Conservation (phyloP, 2,888 invertebrate species). For the Eustalomyia histrio region DNA sequence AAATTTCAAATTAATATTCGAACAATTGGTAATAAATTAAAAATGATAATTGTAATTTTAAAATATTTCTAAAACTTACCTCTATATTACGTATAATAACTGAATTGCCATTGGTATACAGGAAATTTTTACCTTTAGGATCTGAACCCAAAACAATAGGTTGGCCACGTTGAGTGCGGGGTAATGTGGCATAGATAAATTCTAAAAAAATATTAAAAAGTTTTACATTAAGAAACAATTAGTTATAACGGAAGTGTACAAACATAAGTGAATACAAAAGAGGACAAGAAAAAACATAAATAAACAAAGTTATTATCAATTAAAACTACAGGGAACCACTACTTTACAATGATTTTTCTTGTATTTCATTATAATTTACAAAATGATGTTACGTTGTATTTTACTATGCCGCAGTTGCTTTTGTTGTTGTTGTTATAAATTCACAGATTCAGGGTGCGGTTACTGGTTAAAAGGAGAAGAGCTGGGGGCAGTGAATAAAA, state of each 20-base stretch:
- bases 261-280: too few species aligned
- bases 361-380: not conserved
- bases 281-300: too few species aligned
- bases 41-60: too few species aligned
- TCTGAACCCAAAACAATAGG: conserved; percentile 96
- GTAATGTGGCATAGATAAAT: conserved; percentile 94
- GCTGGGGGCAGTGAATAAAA: conserved; percentile 27
- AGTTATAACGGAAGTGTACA: conserved; percentile 1
- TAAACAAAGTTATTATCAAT: conserved; percentile 17
- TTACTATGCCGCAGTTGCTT: conserved; percentile 12
- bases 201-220: conserved; percentile 82
- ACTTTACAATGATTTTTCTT: conserved; percentile 24
- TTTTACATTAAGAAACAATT: conserved; percentile 10
- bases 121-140: conserved; percentile 97
- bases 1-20: conserved; percentile 10
- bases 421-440: conserved; percentile 29
- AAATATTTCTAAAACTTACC: conserved; percentile 80
- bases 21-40: not conserved
- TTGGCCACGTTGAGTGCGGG: conserved; percentile 95
- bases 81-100: conserved; percentile 98
- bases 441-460: conserved; percentile 58
- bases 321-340: conserved; percentile 33
- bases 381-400: too few species aligned
- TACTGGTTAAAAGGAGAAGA: conserved; percentile 49
- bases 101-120: conserved; percentile 98